Evolutionary conservation across 1,140 invertebrate genomes (phyloP).

Genomic region (Scaptodrosophila lebanonensis): DNA sequence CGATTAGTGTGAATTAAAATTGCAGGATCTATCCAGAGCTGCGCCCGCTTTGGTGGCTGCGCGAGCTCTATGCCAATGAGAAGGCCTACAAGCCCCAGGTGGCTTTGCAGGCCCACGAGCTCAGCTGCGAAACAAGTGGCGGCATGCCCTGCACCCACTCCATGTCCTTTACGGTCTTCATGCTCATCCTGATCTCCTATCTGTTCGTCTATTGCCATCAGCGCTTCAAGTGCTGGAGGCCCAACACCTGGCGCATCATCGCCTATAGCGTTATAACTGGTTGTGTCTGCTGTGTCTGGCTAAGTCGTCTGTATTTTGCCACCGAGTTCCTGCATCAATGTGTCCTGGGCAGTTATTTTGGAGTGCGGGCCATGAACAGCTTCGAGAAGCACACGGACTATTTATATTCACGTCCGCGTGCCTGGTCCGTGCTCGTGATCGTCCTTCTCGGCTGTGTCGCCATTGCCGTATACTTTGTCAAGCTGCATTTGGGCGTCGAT

Average conservation of each 20-base stretch:
- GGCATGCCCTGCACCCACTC: slow-evolving; percentile 61
- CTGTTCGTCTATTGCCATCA: slow-evolving; percentile 19
- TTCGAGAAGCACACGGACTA: slow-evolving; percentile 22
- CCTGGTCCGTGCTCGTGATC: slow-evolving; percentile 14
- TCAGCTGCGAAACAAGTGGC: slow-evolving; percentile 62
- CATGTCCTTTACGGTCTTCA: slow-evolving; percentile 38
- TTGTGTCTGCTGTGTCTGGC: slow-evolving; percentile 38
- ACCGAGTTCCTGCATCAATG: slow-evolving; percentile 71
- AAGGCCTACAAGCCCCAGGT: slow-evolving; percentile 2
- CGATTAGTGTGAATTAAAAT: background rate
- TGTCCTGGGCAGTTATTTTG: slow-evolving; percentile 39
- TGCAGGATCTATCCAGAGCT: slow-evolving; percentile 54
- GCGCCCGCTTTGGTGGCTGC: slow-evolving; percentile 61
- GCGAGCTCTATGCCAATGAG: slow-evolving; percentile 34
- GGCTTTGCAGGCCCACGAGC: slow-evolving; percentile 33
- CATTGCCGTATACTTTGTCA: slow-evolving; percentile 45
- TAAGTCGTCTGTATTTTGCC: slow-evolving; percentile 61
- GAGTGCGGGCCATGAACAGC: slow-evolving; percentile 16
- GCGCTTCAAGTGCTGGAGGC: background rate
- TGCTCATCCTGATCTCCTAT: slow-evolving; percentile 27
- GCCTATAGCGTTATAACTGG: background rate
- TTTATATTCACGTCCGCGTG: slow-evolving; percentile 11
- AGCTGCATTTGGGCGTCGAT: slow-evolving; percentile 44
- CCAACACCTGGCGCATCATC: background rate
- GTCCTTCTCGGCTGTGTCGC: slow-evolving; percentile 26